phyloP scores from a whole-genome alignment of 37 sponge, comb jelly and placozoan genomes.

The Bolinopsis microptera region DNA sequence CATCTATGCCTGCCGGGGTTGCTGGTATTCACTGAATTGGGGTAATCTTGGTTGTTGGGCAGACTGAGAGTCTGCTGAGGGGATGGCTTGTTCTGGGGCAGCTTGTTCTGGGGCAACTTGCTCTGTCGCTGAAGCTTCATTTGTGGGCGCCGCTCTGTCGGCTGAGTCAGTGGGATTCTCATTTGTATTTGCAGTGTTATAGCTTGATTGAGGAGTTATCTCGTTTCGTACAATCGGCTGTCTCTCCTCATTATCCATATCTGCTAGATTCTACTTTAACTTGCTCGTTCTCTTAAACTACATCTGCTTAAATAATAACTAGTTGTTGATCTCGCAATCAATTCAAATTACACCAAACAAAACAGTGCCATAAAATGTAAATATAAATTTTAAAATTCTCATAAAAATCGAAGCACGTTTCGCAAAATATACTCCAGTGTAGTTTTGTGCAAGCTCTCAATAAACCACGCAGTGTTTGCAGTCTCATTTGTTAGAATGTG shows the following conservation, averaged over 20 bases:
- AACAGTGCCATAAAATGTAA: no score
- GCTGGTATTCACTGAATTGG: background rate
- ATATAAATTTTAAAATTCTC: no score
- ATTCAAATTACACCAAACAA: no score
- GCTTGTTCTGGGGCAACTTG: background rate
- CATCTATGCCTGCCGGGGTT: background rate
- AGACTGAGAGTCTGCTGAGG: no score
- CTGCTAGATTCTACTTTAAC: no score
- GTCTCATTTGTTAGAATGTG: background rate
- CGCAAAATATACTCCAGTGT: no score
- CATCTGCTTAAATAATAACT: background rate
- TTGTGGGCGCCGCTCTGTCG: background rate
- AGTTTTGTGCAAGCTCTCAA: background rate
- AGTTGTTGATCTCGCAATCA: no score
- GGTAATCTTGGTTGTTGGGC: background rate
- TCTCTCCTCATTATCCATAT: conserved; percentile 1
- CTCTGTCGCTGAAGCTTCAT: background rate
- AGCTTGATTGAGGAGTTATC: background rate
- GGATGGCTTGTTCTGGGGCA: no score
- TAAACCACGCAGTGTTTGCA: background rate
- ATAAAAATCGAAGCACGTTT: no score
- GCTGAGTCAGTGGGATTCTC: background rate
- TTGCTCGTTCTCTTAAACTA: no score
- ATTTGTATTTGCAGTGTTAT: background rate
- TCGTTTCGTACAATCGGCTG: background rate